Evolutionary conservation across 2,797 vertebrate genomes (phyloP), one percentile per base, ranked within the genome.

Genomic region (Coranthus polyacanthus): DNA sequence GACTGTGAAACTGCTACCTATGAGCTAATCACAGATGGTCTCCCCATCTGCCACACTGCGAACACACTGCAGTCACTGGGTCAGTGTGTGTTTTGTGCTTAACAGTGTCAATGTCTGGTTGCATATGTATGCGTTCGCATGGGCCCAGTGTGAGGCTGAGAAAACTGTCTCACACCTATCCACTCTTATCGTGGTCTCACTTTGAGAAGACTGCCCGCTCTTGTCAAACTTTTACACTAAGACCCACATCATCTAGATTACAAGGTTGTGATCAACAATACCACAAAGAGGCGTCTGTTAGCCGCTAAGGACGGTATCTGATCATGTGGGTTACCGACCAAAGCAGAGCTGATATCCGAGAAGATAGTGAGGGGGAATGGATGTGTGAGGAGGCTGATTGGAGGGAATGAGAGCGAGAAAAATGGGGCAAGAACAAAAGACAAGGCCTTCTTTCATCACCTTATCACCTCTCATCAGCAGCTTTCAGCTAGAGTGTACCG

Each of bases 11-110:
- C 53, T 71, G 52, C 69, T 58, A 79, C 78, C 80, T 85, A 13
- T 54, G 65, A 78, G 71, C 75, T 58, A 69, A 81, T 9, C 87
- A 78, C 88, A 89, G 88, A 86, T 90, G 88, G 87, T 69, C 65
- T 59, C 39, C 53, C 86, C 87, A 87, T 91, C 86, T 89, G 87
- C 77, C 51, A 16, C 75, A 34, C 68, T 41, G 70, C 71, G 22
- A 76, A 79, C 60, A 39, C 81, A 75, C 76, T 82, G 82, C 73
- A 67, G 72, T 82, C 85, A 75, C 55, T 57, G 75, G 77, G 73
- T 84, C 78, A 78, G 60, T 2, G 49, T 62, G 75, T 62, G 68
- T 62, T 69, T 61, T 79, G 65, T 44, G 45, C 53, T 53, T 47
- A 22, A 29, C 74, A 39, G 60, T 68, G 65, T 80, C 29, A n/a